These are phyloP conservation scores for Tursiops truncatus DNA, from an alignment of 2,113 vertebrate genomes.

Conservation along the genomic window DNA sequence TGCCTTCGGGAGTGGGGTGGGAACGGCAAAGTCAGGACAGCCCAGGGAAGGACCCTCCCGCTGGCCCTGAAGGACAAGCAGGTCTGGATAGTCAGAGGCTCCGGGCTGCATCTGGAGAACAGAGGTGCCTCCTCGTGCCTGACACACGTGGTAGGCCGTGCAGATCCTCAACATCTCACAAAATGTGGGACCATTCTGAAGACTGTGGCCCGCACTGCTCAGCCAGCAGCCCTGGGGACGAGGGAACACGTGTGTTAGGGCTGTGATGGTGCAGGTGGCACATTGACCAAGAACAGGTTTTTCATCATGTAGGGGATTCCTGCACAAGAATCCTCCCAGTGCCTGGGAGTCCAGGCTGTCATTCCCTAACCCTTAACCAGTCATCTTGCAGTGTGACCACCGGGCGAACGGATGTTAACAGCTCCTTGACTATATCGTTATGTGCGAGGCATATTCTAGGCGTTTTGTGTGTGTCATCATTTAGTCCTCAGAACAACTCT, in stretches of 20 bases:
- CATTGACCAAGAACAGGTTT: not conserved
- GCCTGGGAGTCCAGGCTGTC: too few species aligned
- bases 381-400: not conserved
- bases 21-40: too few species aligned
- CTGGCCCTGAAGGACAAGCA: too few species aligned
- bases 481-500: not conserved
- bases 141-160: constrained; percentile 57
- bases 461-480: not conserved
- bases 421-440: too few species aligned
- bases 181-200: constrained; percentile 66
- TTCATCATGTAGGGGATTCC: not conserved
- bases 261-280: fast-evolving
- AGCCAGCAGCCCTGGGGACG: constrained; percentile 37
- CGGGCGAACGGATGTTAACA: not conserved
- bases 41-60: too few species aligned
- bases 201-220: constrained; percentile 57
- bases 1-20: fast-evolving
- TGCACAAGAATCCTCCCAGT: too few species aligned
- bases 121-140: constrained; percentile 10
- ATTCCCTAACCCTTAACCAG: not conserved
- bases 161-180: constrained; percentile 52
- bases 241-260: fast-evolving
- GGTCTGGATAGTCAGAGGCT: not conserved
- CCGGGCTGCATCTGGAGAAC: not conserved
- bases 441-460: not conserved